A percentile compares a stretch with the other conserved stretches of the same genome.
These are phyloP conservation scores for Calyptomena viridis DNA, from an alignment of 2,113 vertebrate species.

Conservation along the genomic window DNA sequence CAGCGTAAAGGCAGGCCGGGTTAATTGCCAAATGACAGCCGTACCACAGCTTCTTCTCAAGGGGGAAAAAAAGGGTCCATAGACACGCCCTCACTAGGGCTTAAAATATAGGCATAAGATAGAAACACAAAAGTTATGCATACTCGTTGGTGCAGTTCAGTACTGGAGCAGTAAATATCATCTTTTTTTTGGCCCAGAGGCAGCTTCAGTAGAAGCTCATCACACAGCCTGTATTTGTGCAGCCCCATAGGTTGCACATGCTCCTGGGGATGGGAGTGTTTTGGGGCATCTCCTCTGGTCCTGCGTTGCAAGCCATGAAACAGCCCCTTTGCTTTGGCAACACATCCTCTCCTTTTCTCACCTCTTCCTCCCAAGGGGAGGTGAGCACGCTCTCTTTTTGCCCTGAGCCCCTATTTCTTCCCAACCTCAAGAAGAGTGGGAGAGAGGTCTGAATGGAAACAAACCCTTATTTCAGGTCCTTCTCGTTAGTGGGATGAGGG, in stretches of 20 bases:
- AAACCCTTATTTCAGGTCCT: not conserved
- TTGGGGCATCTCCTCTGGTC: not conserved
- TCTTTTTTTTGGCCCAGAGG: not conserved
- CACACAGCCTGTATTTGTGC: not conserved
- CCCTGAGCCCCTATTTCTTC: not conserved
- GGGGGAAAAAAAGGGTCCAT: fast-evolving
- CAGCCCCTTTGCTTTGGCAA: fast-evolving
- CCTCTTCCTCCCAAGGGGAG: not conserved
- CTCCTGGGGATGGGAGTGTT: fast-evolving
- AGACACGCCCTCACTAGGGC: fast-evolving
- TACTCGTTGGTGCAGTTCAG: fast-evolving
- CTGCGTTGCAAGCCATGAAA: not conserved
- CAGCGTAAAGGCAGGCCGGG: fast-evolving
- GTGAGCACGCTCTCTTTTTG: fast-evolving
- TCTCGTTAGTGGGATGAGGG: not conserved
- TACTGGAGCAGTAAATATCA: not conserved
- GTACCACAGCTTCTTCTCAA: not conserved
- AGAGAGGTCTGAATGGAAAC: not conserved
- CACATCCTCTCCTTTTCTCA: not conserved
- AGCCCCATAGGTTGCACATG: not conserved
- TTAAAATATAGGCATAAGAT: fast-evolving
- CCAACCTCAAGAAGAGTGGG: not conserved
- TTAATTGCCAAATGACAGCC: not conserved
- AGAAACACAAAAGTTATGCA: not conserved
- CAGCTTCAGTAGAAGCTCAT: not conserved